Evolutionary conservation across 2,797 vertebrate genomes (phyloP).

Genomic region (Chelonia mydas): DNA sequence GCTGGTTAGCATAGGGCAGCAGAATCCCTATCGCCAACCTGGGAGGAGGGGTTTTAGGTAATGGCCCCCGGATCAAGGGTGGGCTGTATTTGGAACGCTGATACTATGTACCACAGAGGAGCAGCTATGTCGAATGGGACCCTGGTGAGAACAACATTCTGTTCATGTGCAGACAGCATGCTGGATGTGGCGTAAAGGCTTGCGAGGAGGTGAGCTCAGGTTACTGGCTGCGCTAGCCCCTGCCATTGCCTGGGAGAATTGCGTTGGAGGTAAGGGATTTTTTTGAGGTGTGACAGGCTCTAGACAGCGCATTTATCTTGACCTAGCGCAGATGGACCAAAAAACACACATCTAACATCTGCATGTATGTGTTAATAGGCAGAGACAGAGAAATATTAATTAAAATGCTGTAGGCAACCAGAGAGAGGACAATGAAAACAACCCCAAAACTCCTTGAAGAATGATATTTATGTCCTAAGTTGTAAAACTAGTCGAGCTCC

Average conservation of each 20-base stretch:
- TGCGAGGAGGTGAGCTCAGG: background rate
- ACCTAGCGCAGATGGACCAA: background rate
- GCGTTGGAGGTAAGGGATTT: background rate
- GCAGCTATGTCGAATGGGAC: background rate
- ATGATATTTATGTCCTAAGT: constrained; percentile 42
- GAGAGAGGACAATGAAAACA: constrained; percentile 30
- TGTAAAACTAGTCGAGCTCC: constrained; percentile 46
- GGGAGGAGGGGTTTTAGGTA: background rate
- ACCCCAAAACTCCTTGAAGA: constrained; percentile 27
- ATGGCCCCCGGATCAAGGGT: background rate
- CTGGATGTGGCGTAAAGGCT: background rate
- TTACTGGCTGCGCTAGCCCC: background rate
- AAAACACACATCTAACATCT: background rate
- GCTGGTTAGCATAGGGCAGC: background rate
- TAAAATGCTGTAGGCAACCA: constrained; percentile 5
- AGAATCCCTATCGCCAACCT: background rate
- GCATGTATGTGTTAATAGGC: background rate
- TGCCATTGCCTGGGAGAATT: background rate
- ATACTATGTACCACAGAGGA: background rate
- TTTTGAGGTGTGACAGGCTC: background rate
- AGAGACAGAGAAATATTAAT: constrained; percentile 14
- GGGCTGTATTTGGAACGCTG: background rate
- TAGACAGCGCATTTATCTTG: background rate
- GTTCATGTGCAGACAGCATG: background rate
- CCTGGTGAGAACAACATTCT: background rate